These are phyloP conservation scores for Panulirus ornatus DNA, from an alignment of 1,140 invertebrate genomes.

Conservation along the genomic window DNA sequence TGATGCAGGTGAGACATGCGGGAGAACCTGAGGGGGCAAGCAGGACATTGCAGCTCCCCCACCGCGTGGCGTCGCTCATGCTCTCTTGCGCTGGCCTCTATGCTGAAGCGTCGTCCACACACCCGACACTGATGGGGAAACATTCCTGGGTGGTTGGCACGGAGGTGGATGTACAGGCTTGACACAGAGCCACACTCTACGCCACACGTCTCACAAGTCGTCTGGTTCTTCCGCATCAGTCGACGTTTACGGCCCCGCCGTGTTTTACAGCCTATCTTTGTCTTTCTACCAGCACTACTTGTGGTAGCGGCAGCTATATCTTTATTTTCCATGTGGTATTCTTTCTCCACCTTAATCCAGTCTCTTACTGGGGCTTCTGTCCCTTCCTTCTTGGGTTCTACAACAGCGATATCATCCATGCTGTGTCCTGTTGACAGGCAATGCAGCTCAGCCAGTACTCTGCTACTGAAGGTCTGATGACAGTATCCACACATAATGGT, in stretches of 20 bases:
- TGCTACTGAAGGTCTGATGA: conserved; percentile 31
- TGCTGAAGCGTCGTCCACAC: conserved; percentile 54
- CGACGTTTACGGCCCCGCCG: conserved; percentile 44
- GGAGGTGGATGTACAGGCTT: conserved; percentile 53
- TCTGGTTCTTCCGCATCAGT: conserved; percentile 51
- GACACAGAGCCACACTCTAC: conserved; percentile 60
- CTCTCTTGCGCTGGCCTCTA: conserved; percentile 54
- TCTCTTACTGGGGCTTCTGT: not conserved
- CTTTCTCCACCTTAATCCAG: not conserved
- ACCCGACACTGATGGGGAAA: conserved; percentile 58
- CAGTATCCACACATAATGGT: conserved; percentile 36
- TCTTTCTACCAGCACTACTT: not conserved
- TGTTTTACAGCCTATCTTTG: not conserved
- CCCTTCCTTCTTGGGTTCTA: not conserved
- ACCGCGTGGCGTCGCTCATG: conserved; percentile 64
- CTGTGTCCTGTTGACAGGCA: conserved; percentile 54
- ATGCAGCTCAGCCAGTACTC: conserved; percentile 47
- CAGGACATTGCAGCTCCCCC: conserved; percentile 63
- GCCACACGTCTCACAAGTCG: conserved; percentile 40
- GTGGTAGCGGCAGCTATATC: not conserved
- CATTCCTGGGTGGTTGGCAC: conserved; percentile 35
- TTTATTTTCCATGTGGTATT: not conserved
- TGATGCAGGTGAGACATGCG: conserved; percentile 58
- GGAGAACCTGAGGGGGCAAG: conserved; percentile 56
- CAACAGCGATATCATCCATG: not conserved